A percentile compares a stretch with the other conserved stretches of the same genome.
These are phyloP conservation scores for Penaeus monodon DNA, from an alignment of 2,888 invertebrate species.

Conservation along the genomic window DNA sequence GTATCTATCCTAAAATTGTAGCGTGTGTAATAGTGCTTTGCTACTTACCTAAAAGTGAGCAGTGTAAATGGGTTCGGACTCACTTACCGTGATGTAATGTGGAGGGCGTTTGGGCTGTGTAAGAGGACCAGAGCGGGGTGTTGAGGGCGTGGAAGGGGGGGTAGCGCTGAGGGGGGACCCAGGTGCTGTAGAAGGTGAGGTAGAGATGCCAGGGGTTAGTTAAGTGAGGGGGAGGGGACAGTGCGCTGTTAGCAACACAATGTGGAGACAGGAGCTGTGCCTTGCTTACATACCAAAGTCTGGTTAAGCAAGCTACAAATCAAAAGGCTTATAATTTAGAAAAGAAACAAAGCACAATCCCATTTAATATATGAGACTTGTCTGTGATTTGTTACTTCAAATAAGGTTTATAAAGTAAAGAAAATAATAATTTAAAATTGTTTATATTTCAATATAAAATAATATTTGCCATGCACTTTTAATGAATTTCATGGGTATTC, in stretches of 20 bases:
- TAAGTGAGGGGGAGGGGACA: slow-evolving; percentile 16
- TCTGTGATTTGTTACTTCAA: too few species aligned
- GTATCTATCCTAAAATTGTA: too few species aligned
- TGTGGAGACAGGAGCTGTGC: slow-evolving; percentile 43
- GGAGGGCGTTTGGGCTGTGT: slow-evolving; percentile 73
- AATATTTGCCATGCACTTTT: too few species aligned
- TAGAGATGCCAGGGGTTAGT: slow-evolving; percentile 64
- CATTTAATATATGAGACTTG: too few species aligned
- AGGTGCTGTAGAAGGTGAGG: slow-evolving; percentile 57
- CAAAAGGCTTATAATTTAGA: too few species aligned
- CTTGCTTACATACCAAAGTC: too few species aligned
- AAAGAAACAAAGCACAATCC: too few species aligned
- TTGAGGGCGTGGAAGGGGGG: slow-evolving; percentile 66
- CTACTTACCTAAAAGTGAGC: not conserved
- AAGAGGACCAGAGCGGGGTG: slow-evolving; percentile 71
- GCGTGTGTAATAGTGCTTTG: slow-evolving; percentile 1
- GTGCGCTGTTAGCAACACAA: slow-evolving; percentile 49
- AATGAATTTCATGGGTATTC: too few species aligned
- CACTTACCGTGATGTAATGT: slow-evolving; percentile 78
- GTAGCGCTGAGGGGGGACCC: slow-evolving; percentile 66
- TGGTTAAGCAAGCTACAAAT: too few species aligned
- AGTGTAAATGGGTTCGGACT: not conserved
- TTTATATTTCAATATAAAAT: too few species aligned
- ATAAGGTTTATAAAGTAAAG: too few species aligned
- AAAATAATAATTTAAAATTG: too few species aligned